Evolutionary conservation across 2,113 vertebrate species (phyloP), one percentile per base, ranked within the genome.

Genomic region (Solea solea): DNA sequence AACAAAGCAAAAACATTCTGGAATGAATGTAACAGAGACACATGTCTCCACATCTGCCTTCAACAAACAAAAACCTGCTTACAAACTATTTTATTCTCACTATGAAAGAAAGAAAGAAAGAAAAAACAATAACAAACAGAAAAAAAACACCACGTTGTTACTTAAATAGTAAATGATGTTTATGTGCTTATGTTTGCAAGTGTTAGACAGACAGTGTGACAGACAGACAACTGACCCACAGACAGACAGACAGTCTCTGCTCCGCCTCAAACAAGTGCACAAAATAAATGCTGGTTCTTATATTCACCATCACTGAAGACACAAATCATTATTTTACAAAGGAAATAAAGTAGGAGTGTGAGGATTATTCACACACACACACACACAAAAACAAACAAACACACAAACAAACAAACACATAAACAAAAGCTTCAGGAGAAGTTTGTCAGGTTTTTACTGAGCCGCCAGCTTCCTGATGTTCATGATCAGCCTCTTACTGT

Each of bases 401-500:
- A 12, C 13, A 46, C 44, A 46, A 3, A 15, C n/a, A 4, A 55
- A 65, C 14, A 15, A 44, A 10, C 2, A 40, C 8, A 21, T 52
- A 70, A 8, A 52, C 10, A 72, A 46, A 48, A 16, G 10, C 1
- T 54, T 55, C 42, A 39, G 7, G 2, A 3, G 39, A n/a, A 3
- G 7, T 9, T 53, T 15, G 5, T 7, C 8, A n/a, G 16, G 28
- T 1, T 75, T 45, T 72, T 93, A 93, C 50, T 88, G 91, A 64
- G 3, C 63, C 0, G 93, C 93, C 7, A 95, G 85, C 69, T 90
- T 97, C 81, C 94, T 93, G 88, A 99, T 99, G 93, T 86, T 96
- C 65, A 84, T 74, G 57, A 99, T 95, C 90, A 99, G 27, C 87
- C 95, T 94, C 85, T 92, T 95, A 94, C 94, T 89, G 79, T 98